phyloP scores from a whole-genome alignment of 2,888 invertebrate genomes.

The Troides helena region DNA sequence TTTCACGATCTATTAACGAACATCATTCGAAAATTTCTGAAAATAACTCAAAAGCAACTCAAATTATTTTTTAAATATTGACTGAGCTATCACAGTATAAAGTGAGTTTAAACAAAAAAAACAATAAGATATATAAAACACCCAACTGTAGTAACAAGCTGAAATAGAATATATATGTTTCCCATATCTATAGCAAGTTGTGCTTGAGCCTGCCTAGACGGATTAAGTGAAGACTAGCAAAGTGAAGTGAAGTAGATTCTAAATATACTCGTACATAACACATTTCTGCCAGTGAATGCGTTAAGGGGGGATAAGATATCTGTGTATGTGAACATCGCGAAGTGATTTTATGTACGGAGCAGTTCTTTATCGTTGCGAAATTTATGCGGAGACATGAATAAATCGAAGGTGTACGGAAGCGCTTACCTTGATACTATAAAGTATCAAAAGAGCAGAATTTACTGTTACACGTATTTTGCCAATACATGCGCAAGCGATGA shows the following conservation, averaged over 20 bases:
- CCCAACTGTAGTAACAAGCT: neutral
- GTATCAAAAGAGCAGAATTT: constrained; percentile 53
- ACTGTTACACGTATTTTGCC: constrained; percentile 40
- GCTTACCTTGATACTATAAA: constrained; percentile 72
- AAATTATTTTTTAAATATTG: too few relatives aligned
- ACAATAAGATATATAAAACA: neutral
- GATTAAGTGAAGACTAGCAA: constrained; percentile 40
- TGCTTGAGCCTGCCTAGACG: constrained; percentile 41
- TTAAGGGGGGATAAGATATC: constrained; percentile 27
- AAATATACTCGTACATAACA: constrained; percentile 5
- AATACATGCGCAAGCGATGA: constrained; percentile 5
- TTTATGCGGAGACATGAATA: constrained; percentile 74
- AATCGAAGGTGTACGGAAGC: constrained; percentile 63
- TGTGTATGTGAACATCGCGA: constrained; percentile 2
- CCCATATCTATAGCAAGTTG: constrained; percentile 31
- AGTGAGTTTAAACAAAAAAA: neutral
- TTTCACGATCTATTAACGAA: neutral
- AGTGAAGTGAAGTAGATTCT: constrained; percentile 9
- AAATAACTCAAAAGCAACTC: too few relatives aligned
- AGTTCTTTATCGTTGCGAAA: constrained; percentile 52
- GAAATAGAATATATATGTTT: constrained; percentile 33
- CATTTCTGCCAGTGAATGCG: constrained; percentile 18
- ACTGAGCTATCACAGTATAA: too few relatives aligned
- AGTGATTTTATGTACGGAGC: constrained; percentile 22
- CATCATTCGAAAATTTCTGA: neutral